Base-by-base conservation (phyloP, 2,888 invertebrate species). In the Dynastes grantii region DNA sequence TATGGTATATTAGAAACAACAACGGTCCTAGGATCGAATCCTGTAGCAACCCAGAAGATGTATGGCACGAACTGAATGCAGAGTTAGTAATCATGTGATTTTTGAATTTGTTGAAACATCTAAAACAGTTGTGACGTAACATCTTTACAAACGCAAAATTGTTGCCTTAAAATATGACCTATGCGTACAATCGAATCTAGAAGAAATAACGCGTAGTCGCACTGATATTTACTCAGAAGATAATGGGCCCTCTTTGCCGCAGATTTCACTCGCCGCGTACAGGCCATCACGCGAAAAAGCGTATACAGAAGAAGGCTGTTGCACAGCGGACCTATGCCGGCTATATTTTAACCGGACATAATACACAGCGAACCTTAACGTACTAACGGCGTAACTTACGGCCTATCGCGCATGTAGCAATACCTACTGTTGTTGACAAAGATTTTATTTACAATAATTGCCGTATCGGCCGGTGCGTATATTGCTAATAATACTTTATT, bases 361-460 rank as follows among this genome's bases (percentile, higher is more conserved):
- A 77, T 77, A 68, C 67, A 76, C 9, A 22, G 53, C 67, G 65
- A 67, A 32, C 37, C 55, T 37, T 45, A 45, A 45, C 45, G 76
- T 77, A 68, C n/a, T 27, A 16, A 58, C 40, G 3, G n/a, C 55
- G 55, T 77, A 53, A 68, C 79, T 80, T 79, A 80, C 70, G 71
- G 68, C 68, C 76, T 76, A 64, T 81, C 76, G 45, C 16, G 78
- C 78, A 58, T 78, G 78, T 78, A 71, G 78, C 81, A 78, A 82
- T 80, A 80, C 82, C 82, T 80, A 79, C 78, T 67, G 75, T 78
- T 75, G 77, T 82, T 79, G 82, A 82, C 82, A 81, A 82, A 79
- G 82, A 82, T 82, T 82, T 81, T 82, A 82, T 82, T 82, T 82
- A 82, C 80, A 80, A 80, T 82, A 81, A 82, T 82, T 79, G 82